Evolutionary conservation across 2,113 vertebrate species (phyloP).

Genomic region (Chaetura pelagica): DNA sequence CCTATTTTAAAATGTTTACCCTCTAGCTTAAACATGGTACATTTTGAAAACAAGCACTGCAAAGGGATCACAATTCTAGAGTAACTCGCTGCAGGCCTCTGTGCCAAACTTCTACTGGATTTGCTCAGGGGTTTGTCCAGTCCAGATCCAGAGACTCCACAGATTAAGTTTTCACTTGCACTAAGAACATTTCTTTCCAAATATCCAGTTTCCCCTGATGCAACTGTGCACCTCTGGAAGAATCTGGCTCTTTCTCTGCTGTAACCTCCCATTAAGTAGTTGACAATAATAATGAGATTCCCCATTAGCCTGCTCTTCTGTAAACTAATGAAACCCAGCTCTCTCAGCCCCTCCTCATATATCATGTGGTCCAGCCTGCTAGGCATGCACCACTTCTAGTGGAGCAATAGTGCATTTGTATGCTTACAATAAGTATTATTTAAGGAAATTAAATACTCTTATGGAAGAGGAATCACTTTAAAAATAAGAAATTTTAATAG

Average conservation of each 20-base stretch:
- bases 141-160: neutral
- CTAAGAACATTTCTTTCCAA: neutral
- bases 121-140: neutral
- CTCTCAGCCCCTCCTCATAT: neutral
- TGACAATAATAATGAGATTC: neutral
- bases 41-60: neutral
- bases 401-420: neutral
- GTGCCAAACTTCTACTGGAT: neutral
- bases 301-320: neutral
- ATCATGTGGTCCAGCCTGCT: neutral
- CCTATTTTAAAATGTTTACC: neutral
- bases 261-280: neutral
- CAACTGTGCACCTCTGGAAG: neutral
- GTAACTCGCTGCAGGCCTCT: neutral
- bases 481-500: neutral
- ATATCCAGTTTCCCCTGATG: neutral
- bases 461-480: neutral
- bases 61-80: neutral
- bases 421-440: neutral
- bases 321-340: conserved; percentile 18
- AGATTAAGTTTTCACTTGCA: neutral
- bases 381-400: neutral
- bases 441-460: neutral
- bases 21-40: neutral
- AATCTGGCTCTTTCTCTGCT: neutral